Conservation (phyloP, 2,888 invertebrate species). For the Cetonia aurata region DNA sequence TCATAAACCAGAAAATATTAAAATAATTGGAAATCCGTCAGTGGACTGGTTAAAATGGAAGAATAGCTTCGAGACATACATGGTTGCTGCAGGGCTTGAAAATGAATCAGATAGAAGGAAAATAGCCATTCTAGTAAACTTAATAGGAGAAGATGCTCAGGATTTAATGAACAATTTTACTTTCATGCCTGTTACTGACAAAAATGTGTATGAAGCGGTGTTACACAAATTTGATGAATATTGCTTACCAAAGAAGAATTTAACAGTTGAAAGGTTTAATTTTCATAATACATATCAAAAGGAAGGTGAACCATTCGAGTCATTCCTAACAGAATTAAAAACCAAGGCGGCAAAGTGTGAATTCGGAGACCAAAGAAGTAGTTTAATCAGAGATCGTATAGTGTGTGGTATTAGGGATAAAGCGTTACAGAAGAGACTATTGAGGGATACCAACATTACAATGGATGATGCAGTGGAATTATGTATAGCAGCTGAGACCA, state of each 20-base stretch:
- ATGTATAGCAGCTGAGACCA: slow-evolving; percentile 3
- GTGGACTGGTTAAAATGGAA: too few relatives aligned
- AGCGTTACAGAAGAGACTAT: not conserved
- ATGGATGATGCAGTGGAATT: not conserved
- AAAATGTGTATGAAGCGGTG: not conserved
- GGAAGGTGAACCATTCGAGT: not conserved
- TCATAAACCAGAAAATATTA: too few relatives aligned
- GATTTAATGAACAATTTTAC: too few relatives aligned
- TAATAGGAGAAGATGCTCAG: too few relatives aligned
- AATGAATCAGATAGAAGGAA: too few relatives aligned
- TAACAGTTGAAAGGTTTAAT: not conserved
- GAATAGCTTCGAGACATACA: too few relatives aligned
- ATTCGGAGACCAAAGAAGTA: slow-evolving; percentile 4
- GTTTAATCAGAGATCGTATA: slow-evolving; percentile 4
- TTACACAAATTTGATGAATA: not conserved
- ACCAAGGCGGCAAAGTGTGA: not conserved
- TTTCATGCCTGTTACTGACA: too few relatives aligned
- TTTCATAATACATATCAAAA: slow-evolving; percentile 6
- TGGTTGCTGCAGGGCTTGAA: too few relatives aligned
- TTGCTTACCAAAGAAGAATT: slow-evolving; percentile 1
- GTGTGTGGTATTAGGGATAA: not conserved
- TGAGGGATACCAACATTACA: not conserved
- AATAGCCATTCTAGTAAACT: too few relatives aligned
- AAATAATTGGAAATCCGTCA: too few relatives aligned
- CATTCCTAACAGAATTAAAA: not conserved